A percentile compares a stretch with the other conserved stretches of the same genome.
These are phyloP conservation scores for Enteromius trimaculatus DNA, from an alignment of 2,797 vertebrate species.

Conservation along the genomic window DNA sequence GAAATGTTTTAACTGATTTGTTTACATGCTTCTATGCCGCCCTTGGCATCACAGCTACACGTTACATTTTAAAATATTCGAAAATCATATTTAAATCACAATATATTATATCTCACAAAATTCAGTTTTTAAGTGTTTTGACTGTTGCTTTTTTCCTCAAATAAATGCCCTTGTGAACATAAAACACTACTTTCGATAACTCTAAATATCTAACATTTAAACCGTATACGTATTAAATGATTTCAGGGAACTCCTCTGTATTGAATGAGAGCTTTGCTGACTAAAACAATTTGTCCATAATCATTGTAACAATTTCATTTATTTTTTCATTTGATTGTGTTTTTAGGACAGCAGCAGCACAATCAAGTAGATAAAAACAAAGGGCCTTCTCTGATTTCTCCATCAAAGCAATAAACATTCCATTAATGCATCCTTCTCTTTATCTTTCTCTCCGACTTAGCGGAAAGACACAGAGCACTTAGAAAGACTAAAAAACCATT, in stretches of 20 bases:
- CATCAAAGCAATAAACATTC: not conserved
- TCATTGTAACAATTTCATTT: not conserved
- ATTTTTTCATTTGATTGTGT: not conserved
- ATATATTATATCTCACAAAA: not conserved
- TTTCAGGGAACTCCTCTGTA: not conserved
- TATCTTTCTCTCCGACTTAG: not conserved
- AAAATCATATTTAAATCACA: not conserved
- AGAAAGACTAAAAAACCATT: not conserved
- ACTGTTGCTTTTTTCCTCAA: not conserved
- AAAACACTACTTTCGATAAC: not conserved
- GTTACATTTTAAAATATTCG: no score
- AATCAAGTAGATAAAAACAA: not conserved
- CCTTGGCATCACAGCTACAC: no score
- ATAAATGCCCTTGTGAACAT: not conserved
- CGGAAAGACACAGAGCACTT: constrained; percentile 6
- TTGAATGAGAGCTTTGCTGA: not conserved
- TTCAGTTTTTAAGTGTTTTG: not conserved
- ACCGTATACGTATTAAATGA: not conserved
- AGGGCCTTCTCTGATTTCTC: not conserved
- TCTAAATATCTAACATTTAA: not conserved
- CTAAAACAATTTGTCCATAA: not conserved
- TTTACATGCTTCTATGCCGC: no score
- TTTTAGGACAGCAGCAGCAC: no score
- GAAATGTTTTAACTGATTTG: no score
- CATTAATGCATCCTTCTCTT: constrained; percentile 15